These are phyloP conservation scores for Protomyctophum bolini DNA, from an alignment of 2,113 vertebrate genomes.

Conservation along the genomic window DNA sequence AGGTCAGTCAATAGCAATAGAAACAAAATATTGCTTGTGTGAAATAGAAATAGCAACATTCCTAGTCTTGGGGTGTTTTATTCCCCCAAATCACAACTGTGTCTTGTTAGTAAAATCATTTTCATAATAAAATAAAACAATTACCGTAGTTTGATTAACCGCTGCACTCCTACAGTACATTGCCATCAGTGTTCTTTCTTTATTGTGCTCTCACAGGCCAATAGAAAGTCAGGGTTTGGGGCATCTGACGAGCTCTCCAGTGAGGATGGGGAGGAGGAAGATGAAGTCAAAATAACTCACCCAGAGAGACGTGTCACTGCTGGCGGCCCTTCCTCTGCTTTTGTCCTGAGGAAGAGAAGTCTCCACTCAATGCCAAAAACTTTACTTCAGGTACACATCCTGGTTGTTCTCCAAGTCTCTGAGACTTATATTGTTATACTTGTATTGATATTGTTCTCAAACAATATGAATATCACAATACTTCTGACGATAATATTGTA, in stretches of 20 bases:
- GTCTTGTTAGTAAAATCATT: too few relatives aligned
- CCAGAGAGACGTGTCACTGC: constrained; percentile 58
- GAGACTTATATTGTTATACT: not conserved
- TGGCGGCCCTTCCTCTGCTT: constrained; percentile 73
- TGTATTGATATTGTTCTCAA: too few relatives aligned
- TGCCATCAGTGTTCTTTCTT: not conserved
- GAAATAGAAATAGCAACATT: too few relatives aligned
- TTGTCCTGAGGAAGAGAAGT: constrained; percentile 77
- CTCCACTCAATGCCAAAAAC: constrained; percentile 40
- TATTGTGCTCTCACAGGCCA: constrained; percentile 66
- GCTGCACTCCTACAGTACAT: too few relatives aligned
- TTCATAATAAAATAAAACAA: not conserved
- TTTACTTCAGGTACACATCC: constrained; percentile 35
- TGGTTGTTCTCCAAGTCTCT: too few relatives aligned
- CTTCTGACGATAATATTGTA: not conserved
- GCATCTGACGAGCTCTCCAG: constrained; percentile 92
- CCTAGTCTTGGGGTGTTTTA: too few relatives aligned
- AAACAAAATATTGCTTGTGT: too few relatives aligned
- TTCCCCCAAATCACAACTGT: too few relatives aligned
- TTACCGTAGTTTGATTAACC: too few relatives aligned
- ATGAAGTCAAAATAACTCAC: constrained; percentile 32
- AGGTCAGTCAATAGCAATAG: too few relatives aligned
- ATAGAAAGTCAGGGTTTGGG: constrained; percentile 63
- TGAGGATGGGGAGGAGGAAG: constrained; percentile 84
- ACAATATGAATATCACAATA: not conserved